phyloP scores from a whole-genome alignment of 2,888 invertebrate genomes.

The Macrosoma leucophasiata region DNA sequence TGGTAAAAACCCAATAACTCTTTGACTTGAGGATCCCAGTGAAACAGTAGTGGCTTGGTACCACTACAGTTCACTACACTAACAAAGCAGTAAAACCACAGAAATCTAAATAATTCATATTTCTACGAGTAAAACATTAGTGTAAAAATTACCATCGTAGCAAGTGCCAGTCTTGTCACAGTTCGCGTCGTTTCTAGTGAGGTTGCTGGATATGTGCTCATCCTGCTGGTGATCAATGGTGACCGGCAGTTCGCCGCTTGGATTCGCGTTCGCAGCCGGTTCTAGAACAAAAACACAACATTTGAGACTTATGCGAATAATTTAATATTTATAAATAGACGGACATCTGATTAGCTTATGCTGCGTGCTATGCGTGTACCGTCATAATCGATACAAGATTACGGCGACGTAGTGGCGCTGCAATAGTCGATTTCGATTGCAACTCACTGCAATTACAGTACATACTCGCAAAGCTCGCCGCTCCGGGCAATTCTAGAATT shows the following conservation, averaged over 20 bases:
- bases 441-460: slow-evolving; percentile 51
- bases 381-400: slow-evolving; percentile 63
- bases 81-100: background rate
- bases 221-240: slow-evolving; percentile 87
- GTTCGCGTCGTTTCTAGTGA: slow-evolving; percentile 87
- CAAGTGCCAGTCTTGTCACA: slow-evolving; percentile 97
- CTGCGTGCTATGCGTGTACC: slow-evolving; percentile 37
- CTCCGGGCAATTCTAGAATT: slow-evolving; percentile 48
- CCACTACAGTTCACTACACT: no score
- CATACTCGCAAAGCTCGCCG: slow-evolving; percentile 39
- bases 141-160: slow-evolving; percentile 85
- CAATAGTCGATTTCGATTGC: slow-evolving; percentile 40
- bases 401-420: slow-evolving; percentile 34
- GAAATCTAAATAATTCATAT: no score
- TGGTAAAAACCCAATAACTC: no score
- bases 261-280: slow-evolving; percentile 54
- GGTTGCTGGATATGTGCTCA: slow-evolving; percentile 79
- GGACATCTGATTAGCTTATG: slow-evolving; percentile 17
- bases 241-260: slow-evolving; percentile 78
- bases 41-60: no score
- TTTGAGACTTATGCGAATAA: background rate
- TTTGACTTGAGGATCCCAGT: no score
- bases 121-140: background rate
- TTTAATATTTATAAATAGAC: slow-evolving; percentile 17
- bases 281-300: slow-evolving; percentile 53